Evolutionary conservation across 2,797 vertebrate species (phyloP).

Genomic region (Scarus forsteni): DNA sequence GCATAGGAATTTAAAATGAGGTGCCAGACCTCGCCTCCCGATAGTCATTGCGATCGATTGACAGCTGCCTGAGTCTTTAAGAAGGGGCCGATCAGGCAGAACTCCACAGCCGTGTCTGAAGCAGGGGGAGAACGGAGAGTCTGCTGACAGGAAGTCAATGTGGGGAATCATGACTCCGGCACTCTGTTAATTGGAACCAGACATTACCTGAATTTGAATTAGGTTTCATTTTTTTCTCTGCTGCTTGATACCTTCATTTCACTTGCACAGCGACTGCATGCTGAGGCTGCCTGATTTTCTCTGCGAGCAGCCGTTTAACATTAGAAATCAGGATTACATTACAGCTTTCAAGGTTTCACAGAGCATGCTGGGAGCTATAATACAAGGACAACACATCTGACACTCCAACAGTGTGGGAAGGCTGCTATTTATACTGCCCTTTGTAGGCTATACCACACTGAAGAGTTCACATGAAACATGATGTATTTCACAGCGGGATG

Average conservation of each 20-base stretch:
- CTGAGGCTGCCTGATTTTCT: constrained; percentile 32
- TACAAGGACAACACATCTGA: constrained; percentile 1
- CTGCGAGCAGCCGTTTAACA: constrained; percentile 3
- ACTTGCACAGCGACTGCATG: constrained; percentile 16
- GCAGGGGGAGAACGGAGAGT: constrained; percentile 10
- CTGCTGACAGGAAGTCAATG: constrained; percentile 69
- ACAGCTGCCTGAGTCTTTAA: constrained; percentile 29
- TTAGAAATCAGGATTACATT: constrained; percentile 13
- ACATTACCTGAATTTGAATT: constrained; percentile 62
- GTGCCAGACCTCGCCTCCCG: neutral
- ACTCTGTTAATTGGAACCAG: constrained; percentile 66
- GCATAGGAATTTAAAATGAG: constrained; percentile 3
- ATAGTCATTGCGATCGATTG: constrained; percentile 28
- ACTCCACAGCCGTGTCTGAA: constrained; percentile 20
- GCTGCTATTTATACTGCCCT: neutral
- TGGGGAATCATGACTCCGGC: constrained; percentile 58
- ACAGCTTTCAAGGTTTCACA: constrained; percentile 1
- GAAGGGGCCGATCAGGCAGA: constrained; percentile 25
- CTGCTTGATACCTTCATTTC: constrained; percentile 26
- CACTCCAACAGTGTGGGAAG: neutral
- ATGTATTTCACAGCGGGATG: neutral
- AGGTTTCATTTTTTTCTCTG: constrained; percentile 14
- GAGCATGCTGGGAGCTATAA: neutral
- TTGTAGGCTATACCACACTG: neutral
- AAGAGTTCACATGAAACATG: neutral